Conservation (phyloP, 64 coral and sea anemone species). For the Trachythela sp. region DNA sequence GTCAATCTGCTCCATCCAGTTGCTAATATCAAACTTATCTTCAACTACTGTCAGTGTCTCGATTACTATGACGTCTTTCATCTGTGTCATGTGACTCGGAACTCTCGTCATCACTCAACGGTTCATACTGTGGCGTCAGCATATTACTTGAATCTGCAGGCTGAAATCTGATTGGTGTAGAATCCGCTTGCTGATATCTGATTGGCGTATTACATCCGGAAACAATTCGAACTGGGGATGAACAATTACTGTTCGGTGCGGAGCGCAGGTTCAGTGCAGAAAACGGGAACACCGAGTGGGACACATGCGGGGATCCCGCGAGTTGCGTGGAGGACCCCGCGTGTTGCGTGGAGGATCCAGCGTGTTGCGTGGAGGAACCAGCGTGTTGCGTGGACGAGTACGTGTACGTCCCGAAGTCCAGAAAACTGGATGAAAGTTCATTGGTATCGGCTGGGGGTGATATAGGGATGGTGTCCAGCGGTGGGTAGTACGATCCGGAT, state of each 20-base stretch:
- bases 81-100: background rate
- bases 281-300: background rate
- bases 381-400: background rate
- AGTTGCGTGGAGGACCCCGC: background rate
- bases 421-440: background rate
- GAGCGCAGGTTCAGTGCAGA: background rate
- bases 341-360: background rate
- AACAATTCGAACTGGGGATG: background rate
- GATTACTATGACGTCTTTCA: background rate
- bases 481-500: background rate
- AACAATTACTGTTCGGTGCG: background rate
- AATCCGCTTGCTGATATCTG: background rate
- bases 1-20: no score
- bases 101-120: background rate
- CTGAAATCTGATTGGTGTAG: background rate
- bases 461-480: background rate
- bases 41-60: background rate
- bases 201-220: background rate
- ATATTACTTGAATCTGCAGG: background rate
- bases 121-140: background rate
- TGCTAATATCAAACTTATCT: no score
- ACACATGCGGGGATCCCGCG: background rate
- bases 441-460: background rate
- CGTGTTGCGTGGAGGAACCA: background rate
- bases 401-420: background rate